A percentile compares a stretch with the other conserved stretches of the same genome.
Evolutionary conservation across 2,797 vertebrate species (phyloP).

Genomic region (Valencia hispanica): DNA sequence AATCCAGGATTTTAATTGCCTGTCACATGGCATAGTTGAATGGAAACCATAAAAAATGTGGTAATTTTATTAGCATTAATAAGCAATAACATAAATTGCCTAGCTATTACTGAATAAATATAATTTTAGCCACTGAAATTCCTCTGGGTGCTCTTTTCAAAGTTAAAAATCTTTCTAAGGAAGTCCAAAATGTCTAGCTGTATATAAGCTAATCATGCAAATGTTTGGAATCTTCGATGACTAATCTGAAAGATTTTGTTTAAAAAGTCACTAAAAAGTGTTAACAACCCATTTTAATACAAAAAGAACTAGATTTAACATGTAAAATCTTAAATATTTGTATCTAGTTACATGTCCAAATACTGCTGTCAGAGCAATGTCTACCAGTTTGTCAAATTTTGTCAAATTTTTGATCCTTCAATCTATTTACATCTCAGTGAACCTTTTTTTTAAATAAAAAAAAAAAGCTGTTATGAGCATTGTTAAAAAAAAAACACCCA

Average conservation of each 20-base stretch:
- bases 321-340: too few species aligned
- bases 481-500: background rate
- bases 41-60: background rate
- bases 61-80: background rate
- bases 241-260: background rate
- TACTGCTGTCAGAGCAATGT: background rate
- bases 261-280: background rate
- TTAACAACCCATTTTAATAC: background rate
- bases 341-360: too few species aligned
- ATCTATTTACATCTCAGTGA: background rate
- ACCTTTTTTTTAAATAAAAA: background rate
- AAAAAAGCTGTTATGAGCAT: background rate
- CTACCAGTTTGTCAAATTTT: background rate
- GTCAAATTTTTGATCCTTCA: background rate
- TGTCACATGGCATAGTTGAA: background rate
- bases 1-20: slow-evolving; percentile 38
- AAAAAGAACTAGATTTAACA: too few species aligned
- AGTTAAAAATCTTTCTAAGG: too few species aligned
- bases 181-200: too few species aligned
- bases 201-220: background rate
- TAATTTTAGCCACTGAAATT: too few species aligned
- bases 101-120: too few species aligned
- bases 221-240: background rate
- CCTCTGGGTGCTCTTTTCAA: too few species aligned
- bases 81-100: background rate